Percentiles rank a stretch among this genome's conserved stretches.
Evolutionary conservation across 1,140 invertebrate species (phyloP).

Genomic region (Drosophila nannoptera): DNA sequence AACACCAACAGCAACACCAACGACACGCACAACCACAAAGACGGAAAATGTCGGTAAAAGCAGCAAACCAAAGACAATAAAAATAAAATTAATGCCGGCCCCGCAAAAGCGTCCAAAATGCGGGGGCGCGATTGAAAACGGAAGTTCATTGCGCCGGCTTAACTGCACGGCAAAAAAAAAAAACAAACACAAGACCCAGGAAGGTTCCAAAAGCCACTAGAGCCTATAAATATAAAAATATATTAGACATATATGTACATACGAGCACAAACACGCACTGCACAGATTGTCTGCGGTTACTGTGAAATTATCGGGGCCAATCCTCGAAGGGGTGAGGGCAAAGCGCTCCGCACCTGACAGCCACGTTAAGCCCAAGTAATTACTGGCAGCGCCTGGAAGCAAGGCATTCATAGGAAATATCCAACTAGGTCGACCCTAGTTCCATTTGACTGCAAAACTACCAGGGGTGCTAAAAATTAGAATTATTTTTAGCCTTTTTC

Average conservation of each 20-base stretch:
- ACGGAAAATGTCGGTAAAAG: conserved; percentile 30
- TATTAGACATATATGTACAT: background rate
- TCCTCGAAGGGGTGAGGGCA: conserved; percentile 1
- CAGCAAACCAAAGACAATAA: conserved; percentile 56
- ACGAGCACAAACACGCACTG: no score
- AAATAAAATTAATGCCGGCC: conserved; percentile 55
- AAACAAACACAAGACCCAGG: background rate
- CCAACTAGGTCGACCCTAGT: no score
- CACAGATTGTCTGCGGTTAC: no score
- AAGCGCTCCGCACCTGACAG: conserved; percentile 5
- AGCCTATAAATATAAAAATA: background rate
- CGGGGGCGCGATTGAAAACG: conserved; percentile 54
- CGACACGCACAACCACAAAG: conserved; percentile 12
- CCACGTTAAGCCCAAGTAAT: conserved; percentile 29
- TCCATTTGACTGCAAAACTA: no score
- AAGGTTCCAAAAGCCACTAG: conserved; percentile 7
- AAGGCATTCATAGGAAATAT: no score
- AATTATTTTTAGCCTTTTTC: no score
- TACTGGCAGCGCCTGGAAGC: no score
- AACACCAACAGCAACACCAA: conserved; percentile 31
- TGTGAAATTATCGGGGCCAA: no score
- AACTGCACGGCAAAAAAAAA: conserved; percentile 10
- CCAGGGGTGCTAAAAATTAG: background rate
- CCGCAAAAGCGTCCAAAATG: conserved; percentile 26
- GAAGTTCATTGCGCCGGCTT: conserved; percentile 59